Evolutionary conservation across 2,888 invertebrate genomes (phyloP), one percentile per base, ranked within the genome.

Genomic region (Cheilosia pagana): DNA sequence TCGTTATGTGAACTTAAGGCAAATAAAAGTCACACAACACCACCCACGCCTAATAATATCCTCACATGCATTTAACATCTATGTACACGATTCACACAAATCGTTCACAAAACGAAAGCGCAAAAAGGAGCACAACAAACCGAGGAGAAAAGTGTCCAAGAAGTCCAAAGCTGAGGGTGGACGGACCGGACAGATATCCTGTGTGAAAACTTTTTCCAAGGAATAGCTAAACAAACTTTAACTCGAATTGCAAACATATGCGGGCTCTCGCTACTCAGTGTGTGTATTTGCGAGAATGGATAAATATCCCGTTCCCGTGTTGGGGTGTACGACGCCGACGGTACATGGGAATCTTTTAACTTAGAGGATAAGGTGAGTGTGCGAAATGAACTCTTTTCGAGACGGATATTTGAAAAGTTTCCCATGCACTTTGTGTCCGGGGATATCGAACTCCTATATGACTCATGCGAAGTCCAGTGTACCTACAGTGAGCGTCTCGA

Each of bases 341-440:
- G 70, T 76, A 71, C 75, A 76, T 68, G 71, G 12, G 78, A 67
- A 78, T 68, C 72, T 60, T 72, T 74, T 78, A 72, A 77, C 60
- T 82, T 76, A 53, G 62, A 67, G 57, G 60, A 82, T 77, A 77
- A 67, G 67, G 63, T 50, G 23, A 25, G 52, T 55, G 43, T 60
- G 55, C 39, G 45, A 75, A 75, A 71, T 79, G 75, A 71, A 75
- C 81, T 71, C 79, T 25, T 70, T 70, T 55, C 57, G 48, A 53
- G 41, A 16, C 85, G 81, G 85, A 85, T 85, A 85, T 85, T 85
- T 85, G 85, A 85, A 85, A 85, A 85, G 81, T 85, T 85, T 85
- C 75, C 65, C 81, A 70, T 83, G 52, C 53, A 67, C 77, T 50
- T 21, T 67, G 59, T 55, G 60, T 39, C 60, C 28, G 62, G 50